phyloP scores from a whole-genome alignment of 2,888 invertebrate species.

The Anthrax anthrax region DNA sequence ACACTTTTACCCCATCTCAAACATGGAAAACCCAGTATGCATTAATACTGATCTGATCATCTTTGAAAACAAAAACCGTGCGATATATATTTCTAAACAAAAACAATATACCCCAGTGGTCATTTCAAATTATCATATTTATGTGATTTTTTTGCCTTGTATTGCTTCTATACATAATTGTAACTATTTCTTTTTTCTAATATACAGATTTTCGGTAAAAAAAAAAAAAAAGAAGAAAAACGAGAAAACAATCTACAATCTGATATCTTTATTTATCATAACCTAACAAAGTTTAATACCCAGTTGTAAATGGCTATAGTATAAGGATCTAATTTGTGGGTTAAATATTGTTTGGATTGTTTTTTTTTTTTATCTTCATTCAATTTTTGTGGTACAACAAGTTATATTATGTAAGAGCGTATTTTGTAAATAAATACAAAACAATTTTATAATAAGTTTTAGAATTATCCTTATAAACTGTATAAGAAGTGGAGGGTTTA shows the following conservation, averaged over 20 bases:
- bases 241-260: constrained; percentile 7
- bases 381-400: too few relatives aligned
- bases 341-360: neutral
- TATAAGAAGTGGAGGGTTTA: too few relatives aligned
- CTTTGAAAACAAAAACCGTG: neutral
- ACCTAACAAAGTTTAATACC: constrained; percentile 12
- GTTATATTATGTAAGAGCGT: too few relatives aligned
- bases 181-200: constrained; percentile 9
- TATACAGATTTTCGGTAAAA: too few relatives aligned
- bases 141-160: constrained; percentile 11
- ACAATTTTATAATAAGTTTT: too few relatives aligned
- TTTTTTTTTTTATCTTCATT: too few relatives aligned
- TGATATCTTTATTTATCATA: constrained; percentile 14
- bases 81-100: neutral
- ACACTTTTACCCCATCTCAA: constrained; percentile 3
- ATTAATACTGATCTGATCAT: too few relatives aligned
- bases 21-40: too few relatives aligned
- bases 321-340: constrained; percentile 1
- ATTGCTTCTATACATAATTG: too few relatives aligned
- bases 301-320: constrained; percentile 4
- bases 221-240: neutral
- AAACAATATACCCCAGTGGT: constrained; percentile 7
- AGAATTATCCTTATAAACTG: too few relatives aligned
- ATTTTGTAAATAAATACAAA: too few relatives aligned
- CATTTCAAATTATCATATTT: constrained; percentile 13